Evolutionary conservation across 2,113 vertebrate species (phyloP).

Genomic region (Fregata magnificens): DNA sequence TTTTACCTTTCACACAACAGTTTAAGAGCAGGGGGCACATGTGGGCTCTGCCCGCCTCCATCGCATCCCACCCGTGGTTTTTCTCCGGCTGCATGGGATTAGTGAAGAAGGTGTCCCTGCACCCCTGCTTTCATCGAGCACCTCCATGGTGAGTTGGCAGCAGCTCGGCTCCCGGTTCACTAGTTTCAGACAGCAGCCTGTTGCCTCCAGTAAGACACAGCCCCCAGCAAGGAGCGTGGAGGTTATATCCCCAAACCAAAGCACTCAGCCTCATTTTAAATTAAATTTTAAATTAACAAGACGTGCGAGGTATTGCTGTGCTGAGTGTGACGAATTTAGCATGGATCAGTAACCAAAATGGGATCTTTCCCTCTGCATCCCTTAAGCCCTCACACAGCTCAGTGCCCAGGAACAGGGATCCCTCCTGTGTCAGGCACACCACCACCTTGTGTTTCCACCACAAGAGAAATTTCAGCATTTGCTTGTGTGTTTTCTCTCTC

Average conservation of each 20-base stretch:
- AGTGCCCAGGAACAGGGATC: background rate
- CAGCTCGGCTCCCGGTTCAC: background rate
- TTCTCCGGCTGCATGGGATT: background rate
- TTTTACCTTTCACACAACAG: background rate
- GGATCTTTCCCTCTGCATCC: background rate
- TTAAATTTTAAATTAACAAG: background rate
- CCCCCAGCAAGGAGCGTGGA: background rate
- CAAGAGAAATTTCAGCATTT: background rate
- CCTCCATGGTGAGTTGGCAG: background rate
- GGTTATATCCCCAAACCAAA: background rate
- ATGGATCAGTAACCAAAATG: background rate
- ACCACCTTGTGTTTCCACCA: background rate
- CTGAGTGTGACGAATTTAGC: background rate
- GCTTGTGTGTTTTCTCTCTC: background rate
- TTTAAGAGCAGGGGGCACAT: fast-evolving
- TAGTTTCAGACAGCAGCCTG: background rate
- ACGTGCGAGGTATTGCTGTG: background rate
- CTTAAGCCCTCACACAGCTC: background rate
- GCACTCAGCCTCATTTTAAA: background rate
- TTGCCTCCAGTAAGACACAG: background rate
- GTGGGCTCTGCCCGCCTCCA: background rate
- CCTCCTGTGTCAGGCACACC: background rate
- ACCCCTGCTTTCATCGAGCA: background rate
- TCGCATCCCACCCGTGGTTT: fast-evolving
- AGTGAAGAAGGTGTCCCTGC: background rate